phyloP scores from a whole-genome alignment of 2,797 vertebrate species.

The Galago senegalensis region DNA sequence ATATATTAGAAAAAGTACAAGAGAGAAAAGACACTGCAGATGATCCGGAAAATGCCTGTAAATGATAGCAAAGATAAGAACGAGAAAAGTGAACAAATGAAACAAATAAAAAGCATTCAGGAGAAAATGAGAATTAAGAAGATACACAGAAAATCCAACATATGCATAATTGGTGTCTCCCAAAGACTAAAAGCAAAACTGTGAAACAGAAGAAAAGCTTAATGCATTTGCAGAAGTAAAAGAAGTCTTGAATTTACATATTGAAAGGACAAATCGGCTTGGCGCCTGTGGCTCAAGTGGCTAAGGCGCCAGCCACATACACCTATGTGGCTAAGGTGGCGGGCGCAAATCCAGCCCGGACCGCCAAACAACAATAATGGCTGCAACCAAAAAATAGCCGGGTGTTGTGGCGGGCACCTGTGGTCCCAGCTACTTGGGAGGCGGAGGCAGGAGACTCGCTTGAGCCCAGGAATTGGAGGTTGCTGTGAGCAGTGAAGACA shows the following conservation, averaged over 20 bases:
- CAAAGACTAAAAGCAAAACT: slow-evolving; percentile 22
- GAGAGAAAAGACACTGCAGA: background rate
- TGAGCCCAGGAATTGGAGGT: too few relatives aligned
- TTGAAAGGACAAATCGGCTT: slow-evolving; percentile 8
- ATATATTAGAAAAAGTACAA: background rate
- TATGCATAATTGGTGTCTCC: background rate
- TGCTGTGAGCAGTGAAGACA: too few relatives aligned
- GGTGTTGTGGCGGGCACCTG: too few relatives aligned
- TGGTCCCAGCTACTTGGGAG: too few relatives aligned
- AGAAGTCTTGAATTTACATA: background rate
- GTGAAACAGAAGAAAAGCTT: background rate
- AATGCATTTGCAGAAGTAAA: background rate
- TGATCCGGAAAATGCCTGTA: background rate
- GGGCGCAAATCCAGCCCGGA: too few relatives aligned
- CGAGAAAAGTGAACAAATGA: background rate
- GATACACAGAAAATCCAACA: background rate
- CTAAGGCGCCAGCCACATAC: too few relatives aligned
- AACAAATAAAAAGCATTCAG: background rate
- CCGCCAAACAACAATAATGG: too few relatives aligned
- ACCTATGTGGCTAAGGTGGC: too few relatives aligned
- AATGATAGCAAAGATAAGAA: background rate
- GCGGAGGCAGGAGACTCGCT: too few relatives aligned
- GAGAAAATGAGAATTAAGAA: slow-evolving; percentile 6
- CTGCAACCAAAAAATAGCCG: too few relatives aligned
- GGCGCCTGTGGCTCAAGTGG: too few relatives aligned